These are phyloP conservation scores for Carterocephalus palaemon DNA, from an alignment of 2,888 invertebrate species.

Conservation along the genomic window DNA sequence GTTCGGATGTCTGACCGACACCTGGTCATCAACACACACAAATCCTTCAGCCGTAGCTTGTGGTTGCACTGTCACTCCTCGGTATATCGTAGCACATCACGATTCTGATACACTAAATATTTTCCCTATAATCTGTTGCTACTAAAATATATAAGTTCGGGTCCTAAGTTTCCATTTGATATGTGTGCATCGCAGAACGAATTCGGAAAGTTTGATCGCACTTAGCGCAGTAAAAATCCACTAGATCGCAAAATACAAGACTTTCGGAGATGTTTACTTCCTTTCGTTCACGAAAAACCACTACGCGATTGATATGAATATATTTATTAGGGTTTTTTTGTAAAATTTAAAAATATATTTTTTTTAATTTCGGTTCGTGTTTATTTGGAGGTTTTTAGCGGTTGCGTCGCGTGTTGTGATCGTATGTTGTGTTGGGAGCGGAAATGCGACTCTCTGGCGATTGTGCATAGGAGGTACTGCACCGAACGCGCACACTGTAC, in stretches of 20 bases:
- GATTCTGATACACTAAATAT: constrained; percentile 63
- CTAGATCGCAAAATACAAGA: constrained; percentile 51
- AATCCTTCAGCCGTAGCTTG: constrained; percentile 61
- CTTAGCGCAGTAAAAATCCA: constrained; percentile 44
- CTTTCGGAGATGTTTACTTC: constrained; percentile 62
- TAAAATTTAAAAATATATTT: constrained; percentile 58
- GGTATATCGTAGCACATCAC: constrained; percentile 66
- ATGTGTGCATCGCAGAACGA: constrained; percentile 62
- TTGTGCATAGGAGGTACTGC: constrained; percentile 79
- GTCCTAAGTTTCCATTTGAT: constrained; percentile 76
- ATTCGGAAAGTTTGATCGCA: constrained; percentile 20
- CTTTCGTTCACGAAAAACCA: constrained; percentile 40
- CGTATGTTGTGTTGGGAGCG: constrained; percentile 58
- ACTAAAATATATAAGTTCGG: constrained; percentile 64
- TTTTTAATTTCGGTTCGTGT: constrained; percentile 48
- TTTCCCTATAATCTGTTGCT: constrained; percentile 34
- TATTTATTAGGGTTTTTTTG: constrained; percentile 59
- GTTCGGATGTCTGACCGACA: constrained; percentile 60
- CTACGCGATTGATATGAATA: constrained; percentile 70
- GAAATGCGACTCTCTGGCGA: constrained; percentile 73
- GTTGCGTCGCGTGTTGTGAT: constrained; percentile 70
- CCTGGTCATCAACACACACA: constrained; percentile 64
- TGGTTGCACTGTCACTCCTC: constrained; percentile 64
- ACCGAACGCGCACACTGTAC: constrained; percentile 76
- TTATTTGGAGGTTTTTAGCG: constrained; percentile 68